Percentiles rank a stretch among this genome's conserved stretches.
phyloP scores from a whole-genome alignment of 2,113 vertebrate genomes.

The Sialia sialis region DNA sequence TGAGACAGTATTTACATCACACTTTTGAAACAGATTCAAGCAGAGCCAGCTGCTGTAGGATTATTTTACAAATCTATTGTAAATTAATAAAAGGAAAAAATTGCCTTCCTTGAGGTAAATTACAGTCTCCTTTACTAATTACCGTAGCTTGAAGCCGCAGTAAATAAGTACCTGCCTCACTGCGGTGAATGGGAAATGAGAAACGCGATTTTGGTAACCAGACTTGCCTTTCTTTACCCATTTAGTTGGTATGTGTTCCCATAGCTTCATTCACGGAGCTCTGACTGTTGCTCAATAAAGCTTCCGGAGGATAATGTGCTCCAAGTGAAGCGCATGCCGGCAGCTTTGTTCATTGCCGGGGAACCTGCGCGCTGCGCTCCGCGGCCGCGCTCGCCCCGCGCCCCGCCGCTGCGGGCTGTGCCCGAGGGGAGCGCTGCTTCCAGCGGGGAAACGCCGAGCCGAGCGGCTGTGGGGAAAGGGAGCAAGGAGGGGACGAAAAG shows the following conservation, averaged over 20 bases:
- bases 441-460: not conserved
- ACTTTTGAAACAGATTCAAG: conserved; percentile 54
- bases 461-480: not conserved
- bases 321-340: not conserved
- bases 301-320: not conserved
- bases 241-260: not conserved
- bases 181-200: not conserved
- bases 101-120: not conserved
- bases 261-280: not conserved
- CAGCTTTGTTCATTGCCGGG: not conserved
- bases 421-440: not conserved
- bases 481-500: not conserved
- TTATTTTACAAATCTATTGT: conserved; percentile 50
- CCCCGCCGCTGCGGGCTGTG: not conserved
- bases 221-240: not conserved
- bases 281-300: not conserved
- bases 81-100: conserved; percentile 22
- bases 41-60: conserved; percentile 42
- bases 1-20: conserved; percentile 61
- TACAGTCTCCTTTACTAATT: not conserved
- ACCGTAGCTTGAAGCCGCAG: not conserved
- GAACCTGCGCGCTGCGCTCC: not conserved
- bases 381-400: not conserved
- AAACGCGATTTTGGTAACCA: not conserved
- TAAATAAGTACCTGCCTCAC: conserved; percentile 23